A percentile compares a stretch with the other conserved stretches of the same genome.
Conservation (phyloP, 1,140 invertebrate species). For the Oryctes rhinoceros region DNA sequence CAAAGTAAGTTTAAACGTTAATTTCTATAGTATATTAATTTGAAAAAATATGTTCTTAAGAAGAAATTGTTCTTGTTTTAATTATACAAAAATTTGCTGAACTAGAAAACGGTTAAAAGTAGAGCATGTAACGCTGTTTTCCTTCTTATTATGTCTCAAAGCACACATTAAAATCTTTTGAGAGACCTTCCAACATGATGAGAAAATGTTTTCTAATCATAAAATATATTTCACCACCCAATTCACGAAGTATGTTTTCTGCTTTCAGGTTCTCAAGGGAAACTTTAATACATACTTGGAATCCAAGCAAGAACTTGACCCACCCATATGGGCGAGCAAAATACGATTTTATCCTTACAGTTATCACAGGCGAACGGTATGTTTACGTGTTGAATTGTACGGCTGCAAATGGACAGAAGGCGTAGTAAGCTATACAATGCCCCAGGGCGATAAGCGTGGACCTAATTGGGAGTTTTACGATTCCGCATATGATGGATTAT, state of each 20-base stretch:
- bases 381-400: conserved; percentile 81
- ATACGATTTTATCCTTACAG: conserved; percentile 80
- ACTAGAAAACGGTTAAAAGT: too few species aligned
- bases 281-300: conserved; percentile 88
- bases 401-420: conserved; percentile 80
- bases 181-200: too few species aligned
- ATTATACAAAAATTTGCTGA: too few species aligned
- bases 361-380: conserved; percentile 76
- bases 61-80: too few species aligned
- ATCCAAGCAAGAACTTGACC: conserved; percentile 75
- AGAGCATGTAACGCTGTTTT: too few species aligned
- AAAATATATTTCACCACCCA: too few species aligned
- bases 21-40: too few species aligned
- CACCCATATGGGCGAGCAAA: conserved; percentile 76
- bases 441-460: conserved; percentile 79
- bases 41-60: too few species aligned
- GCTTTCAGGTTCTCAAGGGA: conserved; percentile 75
- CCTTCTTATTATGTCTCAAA: too few species aligned
- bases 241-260: conserved; percentile 3
- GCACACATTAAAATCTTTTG: too few species aligned
- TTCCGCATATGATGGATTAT: conserved; percentile 79
- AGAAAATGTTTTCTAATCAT: too few species aligned
- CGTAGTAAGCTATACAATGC: conserved; percentile 82
- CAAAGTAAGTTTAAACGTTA: too few species aligned
- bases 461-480: conserved; percentile 80